Conservation (phyloP, 2,113 vertebrate genomes). For the Pangasianodon gigas region DNA sequence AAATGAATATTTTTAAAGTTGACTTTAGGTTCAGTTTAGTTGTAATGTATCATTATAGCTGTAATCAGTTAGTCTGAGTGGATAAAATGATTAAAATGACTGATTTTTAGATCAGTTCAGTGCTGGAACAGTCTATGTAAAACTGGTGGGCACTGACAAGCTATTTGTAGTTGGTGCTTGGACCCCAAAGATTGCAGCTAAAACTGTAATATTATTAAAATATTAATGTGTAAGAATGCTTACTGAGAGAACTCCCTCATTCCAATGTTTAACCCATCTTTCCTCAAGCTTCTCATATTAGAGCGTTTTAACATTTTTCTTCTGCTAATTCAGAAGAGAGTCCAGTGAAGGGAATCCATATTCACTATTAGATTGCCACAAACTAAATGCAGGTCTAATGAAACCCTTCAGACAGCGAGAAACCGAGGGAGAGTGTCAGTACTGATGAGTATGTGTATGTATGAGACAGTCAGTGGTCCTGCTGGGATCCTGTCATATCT, state of each 20-base stretch:
- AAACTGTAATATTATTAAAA: neutral
- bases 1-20: neutral
- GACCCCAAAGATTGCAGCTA: neutral
- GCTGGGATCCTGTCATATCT: slow-evolving; percentile 27
- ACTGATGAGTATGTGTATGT: neutral
- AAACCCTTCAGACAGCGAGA: neutral
- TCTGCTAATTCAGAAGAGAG: neutral
- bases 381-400: neutral
- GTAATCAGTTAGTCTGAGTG: neutral
- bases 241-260: neutral
- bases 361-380: slow-evolving; percentile 13
- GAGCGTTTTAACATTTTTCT: neutral
- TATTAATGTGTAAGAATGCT: neutral
- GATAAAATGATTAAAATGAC: neutral
- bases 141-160: neutral
- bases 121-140: neutral
- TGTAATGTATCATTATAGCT: no score
- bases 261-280: neutral
- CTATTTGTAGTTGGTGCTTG: neutral
- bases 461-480: slow-evolving; percentile 30
- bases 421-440: neutral
- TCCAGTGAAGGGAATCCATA: slow-evolving; percentile 1
- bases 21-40: no score
- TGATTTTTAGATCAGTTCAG: neutral
- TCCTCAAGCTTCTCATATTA: neutral